Percentiles rank a stretch among this genome's conserved stretches.
These are phyloP conservation scores for Aythya baeri DNA, from an alignment of 2,113 vertebrate genomes.

Conservation along the genomic window DNA sequence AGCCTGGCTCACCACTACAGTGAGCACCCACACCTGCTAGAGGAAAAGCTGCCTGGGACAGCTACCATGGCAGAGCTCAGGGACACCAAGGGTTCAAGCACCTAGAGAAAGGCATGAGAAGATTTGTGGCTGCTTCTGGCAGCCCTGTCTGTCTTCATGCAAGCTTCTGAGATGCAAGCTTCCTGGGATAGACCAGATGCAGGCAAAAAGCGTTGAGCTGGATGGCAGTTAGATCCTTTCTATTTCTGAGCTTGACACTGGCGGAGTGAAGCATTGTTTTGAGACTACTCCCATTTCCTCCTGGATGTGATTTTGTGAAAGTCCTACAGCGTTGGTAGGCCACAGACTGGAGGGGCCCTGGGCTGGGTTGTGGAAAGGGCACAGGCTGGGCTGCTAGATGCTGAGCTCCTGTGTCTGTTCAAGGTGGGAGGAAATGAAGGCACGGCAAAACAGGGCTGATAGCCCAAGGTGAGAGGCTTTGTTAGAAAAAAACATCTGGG, in stretches of 20 bases:
- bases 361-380: background rate
- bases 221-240: background rate
- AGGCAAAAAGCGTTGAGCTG: background rate
- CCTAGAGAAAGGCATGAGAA: background rate
- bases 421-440: background rate
- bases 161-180: background rate
- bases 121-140: background rate
- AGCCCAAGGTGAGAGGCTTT: rapidly evolving
- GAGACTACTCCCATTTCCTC: background rate
- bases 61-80: rapidly evolving
- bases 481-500: no score
- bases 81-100: background rate
- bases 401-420: rapidly evolving
- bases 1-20: background rate
- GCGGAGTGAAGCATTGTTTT: background rate
- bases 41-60: background rate
- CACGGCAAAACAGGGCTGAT: background rate
- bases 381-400: background rate
- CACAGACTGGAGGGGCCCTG: background rate
- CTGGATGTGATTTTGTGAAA: background rate
- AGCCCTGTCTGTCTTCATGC: background rate
- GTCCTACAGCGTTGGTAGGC: background rate
- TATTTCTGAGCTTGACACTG: background rate
- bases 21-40: background rate
- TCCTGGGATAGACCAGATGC: background rate